These are phyloP conservation scores for Nemapogon koenigi DNA, from an alignment of 2,888 invertebrate species.

Conservation along the genomic window DNA sequence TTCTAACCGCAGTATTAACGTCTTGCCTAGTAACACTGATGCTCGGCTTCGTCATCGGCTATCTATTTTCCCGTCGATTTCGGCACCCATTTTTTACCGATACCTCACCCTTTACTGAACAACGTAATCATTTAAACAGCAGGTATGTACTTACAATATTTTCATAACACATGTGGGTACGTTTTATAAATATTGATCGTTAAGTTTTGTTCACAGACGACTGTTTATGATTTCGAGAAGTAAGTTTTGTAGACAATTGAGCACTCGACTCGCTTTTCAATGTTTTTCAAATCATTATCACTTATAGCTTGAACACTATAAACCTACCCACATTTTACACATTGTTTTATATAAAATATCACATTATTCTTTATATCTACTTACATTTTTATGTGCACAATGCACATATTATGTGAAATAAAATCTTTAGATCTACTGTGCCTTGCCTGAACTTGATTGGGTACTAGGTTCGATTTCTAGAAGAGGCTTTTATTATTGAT, in stretches of 20 bases:
- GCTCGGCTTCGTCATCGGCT: constrained; percentile 85
- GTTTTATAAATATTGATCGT: not conserved
- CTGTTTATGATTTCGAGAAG: constrained; percentile 36
- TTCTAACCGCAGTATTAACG: constrained; percentile 80
- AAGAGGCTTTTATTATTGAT: too few species aligned
- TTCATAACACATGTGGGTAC: not conserved
- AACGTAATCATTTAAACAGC: constrained; percentile 78
- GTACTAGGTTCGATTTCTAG: too few species aligned
- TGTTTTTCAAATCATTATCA: constrained; percentile 6
- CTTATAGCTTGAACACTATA: too few species aligned
- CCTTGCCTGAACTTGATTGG: too few species aligned
- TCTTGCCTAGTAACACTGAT: constrained; percentile 82
- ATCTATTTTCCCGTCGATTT: constrained; percentile 81
- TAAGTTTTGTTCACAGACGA: constrained; percentile 24
- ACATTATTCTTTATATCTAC: too few species aligned
- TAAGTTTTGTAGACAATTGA: constrained; percentile 21
- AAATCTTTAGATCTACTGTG: too few species aligned
- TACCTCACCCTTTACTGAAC: constrained; percentile 76
- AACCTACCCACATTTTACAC: too few species aligned
- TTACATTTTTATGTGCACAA: too few species aligned
- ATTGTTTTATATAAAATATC: too few species aligned
- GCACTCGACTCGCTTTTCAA: constrained; percentile 15
- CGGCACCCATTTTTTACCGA: constrained; percentile 75
- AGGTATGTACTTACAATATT: not conserved
- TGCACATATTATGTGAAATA: too few species aligned